Conservation (phyloP, 2,888 invertebrate genomes). For the Subacronicta megacephala region DNA sequence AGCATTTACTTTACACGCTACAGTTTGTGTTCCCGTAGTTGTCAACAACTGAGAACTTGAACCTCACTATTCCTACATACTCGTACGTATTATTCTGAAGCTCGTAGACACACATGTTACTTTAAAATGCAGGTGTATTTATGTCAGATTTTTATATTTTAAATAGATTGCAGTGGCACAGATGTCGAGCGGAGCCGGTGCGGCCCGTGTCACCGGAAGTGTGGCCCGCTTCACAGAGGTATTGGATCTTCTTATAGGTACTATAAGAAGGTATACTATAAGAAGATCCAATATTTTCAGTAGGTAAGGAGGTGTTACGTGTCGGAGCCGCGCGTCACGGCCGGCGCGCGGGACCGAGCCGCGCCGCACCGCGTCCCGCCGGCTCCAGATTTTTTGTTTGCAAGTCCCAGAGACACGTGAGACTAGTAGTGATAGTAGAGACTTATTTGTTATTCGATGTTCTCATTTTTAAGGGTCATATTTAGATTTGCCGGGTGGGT, state of each 20-base stretch:
- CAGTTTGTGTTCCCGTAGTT: conserved; percentile 4
- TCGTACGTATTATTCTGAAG: conserved; percentile 7
- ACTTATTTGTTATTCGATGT: background rate
- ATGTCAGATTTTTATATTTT: conserved; percentile 38
- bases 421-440: background rate
- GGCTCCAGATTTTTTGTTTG: conserved; percentile 3
- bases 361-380: background rate
- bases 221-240: conserved; percentile 14
- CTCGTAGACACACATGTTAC: too few species aligned
- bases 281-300: conserved; percentile 2
- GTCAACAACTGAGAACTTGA: background rate
- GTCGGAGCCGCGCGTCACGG: conserved; percentile 8
- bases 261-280: too few species aligned
- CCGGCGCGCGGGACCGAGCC: conserved; percentile 1
- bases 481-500: too few species aligned
- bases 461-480: too few species aligned
- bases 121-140: conserved; percentile 23
- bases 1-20: conserved; percentile 10
- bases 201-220: conserved; percentile 35
- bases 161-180: conserved; percentile 39
- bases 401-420: conserved; percentile 1
- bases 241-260: too few species aligned
- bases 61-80: background rate
- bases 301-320: too few species aligned
- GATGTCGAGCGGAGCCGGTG: conserved; percentile 2